Percentiles rank a stretch among this genome's conserved stretches.
phyloP scores from a whole-genome alignment of 2,113 vertebrate genomes.

The Tetrax tetrax region DNA sequence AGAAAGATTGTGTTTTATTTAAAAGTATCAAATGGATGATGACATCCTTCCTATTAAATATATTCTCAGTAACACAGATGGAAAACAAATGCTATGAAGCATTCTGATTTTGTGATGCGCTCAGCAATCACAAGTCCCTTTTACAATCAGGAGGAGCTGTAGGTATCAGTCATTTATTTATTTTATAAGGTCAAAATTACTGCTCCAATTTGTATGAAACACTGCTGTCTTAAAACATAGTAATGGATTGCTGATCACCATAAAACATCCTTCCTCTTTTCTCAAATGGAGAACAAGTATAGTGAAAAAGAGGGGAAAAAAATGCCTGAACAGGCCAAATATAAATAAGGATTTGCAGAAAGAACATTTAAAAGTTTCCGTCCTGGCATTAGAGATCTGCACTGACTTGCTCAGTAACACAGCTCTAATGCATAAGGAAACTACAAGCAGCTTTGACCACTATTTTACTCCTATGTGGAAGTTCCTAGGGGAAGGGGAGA shows the following conservation, averaged over 20 bases:
- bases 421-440: neutral
- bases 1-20: neutral
- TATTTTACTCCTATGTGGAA: neutral
- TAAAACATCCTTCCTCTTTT: neutral
- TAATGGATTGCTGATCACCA: neutral
- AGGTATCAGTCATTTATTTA: neutral
- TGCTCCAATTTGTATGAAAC: neutral
- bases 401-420: neutral
- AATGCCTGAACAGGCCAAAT: neutral
- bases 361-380: neutral
- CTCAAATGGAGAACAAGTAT: neutral
- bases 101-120: neutral
- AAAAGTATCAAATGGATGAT: neutral
- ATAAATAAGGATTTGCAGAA: neutral
- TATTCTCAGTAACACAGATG: neutral
- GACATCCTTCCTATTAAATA: neutral
- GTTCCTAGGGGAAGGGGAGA: neutral
- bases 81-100: neutral
- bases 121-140: neutral
- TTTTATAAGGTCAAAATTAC: neutral
- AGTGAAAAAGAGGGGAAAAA: neutral
- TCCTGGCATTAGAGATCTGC: neutral
- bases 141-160: neutral
- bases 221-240: neutral
- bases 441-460: neutral